These are phyloP conservation scores for Agapetus fuscipes DNA, from an alignment of 2,888 invertebrate species.

Conservation along the genomic window DNA sequence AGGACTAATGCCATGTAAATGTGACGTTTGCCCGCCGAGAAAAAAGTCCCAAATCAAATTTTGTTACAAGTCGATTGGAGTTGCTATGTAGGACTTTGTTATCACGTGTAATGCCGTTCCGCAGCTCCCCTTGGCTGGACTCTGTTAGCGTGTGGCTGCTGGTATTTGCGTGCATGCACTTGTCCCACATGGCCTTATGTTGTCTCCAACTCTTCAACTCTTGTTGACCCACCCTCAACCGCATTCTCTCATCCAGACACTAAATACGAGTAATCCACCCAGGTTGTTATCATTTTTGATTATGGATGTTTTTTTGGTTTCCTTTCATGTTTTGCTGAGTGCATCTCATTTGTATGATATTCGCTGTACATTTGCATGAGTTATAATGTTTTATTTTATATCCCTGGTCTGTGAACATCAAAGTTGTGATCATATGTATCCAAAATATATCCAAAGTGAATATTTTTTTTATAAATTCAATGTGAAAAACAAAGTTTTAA, in stretches of 20 bases:
- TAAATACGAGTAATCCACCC: conserved; percentile 3
- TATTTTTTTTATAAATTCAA: too few relatives aligned
- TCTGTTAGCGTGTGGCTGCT: conserved; percentile 18
- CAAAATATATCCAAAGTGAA: too few relatives aligned
- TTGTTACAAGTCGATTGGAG: too few relatives aligned
- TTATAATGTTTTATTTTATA: too few relatives aligned
- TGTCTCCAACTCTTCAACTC: conserved; percentile 15
- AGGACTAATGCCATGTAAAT: too few relatives aligned
- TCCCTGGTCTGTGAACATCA: too few relatives aligned
- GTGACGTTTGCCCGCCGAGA: too few relatives aligned
- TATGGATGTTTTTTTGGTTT: conserved; percentile 2
- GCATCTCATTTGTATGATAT: background rate
- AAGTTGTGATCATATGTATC: too few relatives aligned
- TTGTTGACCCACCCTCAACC: conserved; percentile 6
- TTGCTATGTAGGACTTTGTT: too few relatives aligned
- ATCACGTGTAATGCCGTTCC: too few relatives aligned
- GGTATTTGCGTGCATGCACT: conserved; percentile 19
- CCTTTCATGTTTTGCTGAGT: background rate
- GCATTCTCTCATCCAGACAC: conserved; percentile 13
- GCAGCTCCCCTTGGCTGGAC: conserved; percentile 17
- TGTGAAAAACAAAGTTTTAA: too few relatives aligned
- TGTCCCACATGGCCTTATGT: conserved; percentile 18
- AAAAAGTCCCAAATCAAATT: too few relatives aligned
- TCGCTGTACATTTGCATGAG: conserved; percentile 5
- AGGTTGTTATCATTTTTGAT: conserved; percentile 17